Evolutionary conservation across 2,888 invertebrate genomes (phyloP), one percentile per base, ranked within the genome.

Genomic region (Neria commutata): DNA sequence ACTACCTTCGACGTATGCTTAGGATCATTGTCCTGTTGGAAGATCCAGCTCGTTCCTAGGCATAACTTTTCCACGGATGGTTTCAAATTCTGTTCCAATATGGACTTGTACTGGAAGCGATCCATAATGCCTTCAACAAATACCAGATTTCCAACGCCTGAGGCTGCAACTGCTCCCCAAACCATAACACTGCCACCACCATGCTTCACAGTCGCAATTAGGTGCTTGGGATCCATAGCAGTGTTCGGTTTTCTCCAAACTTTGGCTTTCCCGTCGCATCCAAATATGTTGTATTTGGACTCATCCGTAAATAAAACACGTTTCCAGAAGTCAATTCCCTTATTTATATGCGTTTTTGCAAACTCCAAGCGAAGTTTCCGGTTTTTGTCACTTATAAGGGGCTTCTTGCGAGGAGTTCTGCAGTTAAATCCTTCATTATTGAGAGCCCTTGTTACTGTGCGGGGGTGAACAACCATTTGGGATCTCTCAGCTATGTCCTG

Each of bases 11-110:
- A n/a, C n/a, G n/a, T n/a, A n/a, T n/a, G n/a, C n/a, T 63, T 58
- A 0, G 58, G 58, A 33, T 60, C 60, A 37, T 64, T 64, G 14
- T 56, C 58, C 2, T n/a, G n/a, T n/a, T n/a, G n/a, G n/a, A n/a
- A n/a, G n/a, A n/a, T n/a, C n/a, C n/a, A n/a, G n/a, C n/a, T n/a
- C n/a, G n/a, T n/a, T n/a, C n/a, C 6, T 29, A 8, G 55, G 24
- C 24, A n/a, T 24, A 60, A 51, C 33, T 34, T 60, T 14, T 47
- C 47, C 19, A n/a, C n/a, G n/a, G n/a, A n/a, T n/a, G n/a, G n/a
- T n/a, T n/a, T n/a, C n/a, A n/a, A n/a, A n/a, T n/a, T 34, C 10
- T 53, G 29, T 58, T 58, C n/a, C 17, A 49, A 48, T 33, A 50
- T 58, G 26, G 47, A 29, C 54, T 58, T 54, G 45, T 50, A 58